Evolutionary conservation across 2,888 invertebrate species (phyloP).

Genomic region (Pasiphila rectangulata): DNA sequence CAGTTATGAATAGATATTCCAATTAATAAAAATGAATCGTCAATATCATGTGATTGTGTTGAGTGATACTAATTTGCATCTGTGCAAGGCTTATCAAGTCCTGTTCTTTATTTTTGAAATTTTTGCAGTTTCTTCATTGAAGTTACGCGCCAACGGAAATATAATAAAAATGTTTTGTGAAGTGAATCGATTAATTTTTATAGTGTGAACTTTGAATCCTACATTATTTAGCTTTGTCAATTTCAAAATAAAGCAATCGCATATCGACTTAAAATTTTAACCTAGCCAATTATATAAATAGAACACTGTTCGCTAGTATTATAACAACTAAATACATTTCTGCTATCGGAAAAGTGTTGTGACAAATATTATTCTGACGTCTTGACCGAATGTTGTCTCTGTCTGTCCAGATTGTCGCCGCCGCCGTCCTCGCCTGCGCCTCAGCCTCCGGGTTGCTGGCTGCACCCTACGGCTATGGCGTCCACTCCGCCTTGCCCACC

Average conservation of each 20-base stretch:
- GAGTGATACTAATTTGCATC: background rate
- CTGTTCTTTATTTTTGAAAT: background rate
- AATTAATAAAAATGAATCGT: background rate
- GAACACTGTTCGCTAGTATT: background rate
- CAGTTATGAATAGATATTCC: conserved; percentile 12
- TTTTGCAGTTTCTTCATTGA: background rate
- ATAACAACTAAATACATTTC: background rate
- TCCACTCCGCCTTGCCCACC: conserved; percentile 60
- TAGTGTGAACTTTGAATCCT: background rate
- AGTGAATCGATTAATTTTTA: background rate
- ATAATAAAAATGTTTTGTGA: background rate
- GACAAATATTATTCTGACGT: no score
- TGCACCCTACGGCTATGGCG: no score
- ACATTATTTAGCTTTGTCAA: background rate
- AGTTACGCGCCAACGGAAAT: background rate
- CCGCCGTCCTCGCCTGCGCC: no score
- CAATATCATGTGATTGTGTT: background rate
- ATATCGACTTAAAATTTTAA: no score
- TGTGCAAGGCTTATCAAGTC: background rate
- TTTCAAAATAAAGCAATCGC: no score
- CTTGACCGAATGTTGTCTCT: background rate
- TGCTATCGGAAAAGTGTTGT: background rate
- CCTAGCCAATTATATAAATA: background rate
- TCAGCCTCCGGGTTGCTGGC: no score
- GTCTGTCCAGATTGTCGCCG: no score